Evolutionary conservation across 2,797 vertebrate genomes (phyloP).

Genomic region (Paedocypris micromegethes): DNA sequence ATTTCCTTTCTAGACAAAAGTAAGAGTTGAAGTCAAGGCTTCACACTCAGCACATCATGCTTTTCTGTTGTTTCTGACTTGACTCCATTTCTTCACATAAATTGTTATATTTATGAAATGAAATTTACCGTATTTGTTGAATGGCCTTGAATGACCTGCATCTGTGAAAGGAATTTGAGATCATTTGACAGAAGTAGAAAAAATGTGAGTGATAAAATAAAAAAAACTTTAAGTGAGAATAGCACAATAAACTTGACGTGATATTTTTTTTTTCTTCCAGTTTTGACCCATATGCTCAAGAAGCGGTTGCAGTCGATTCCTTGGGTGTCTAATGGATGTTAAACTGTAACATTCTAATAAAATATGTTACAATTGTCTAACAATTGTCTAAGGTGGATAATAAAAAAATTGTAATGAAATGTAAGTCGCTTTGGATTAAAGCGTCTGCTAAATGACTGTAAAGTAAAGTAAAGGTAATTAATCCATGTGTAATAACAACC

Average conservation of each 20-base stretch:
- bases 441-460: too few relatives aligned
- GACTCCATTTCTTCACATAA: conserved; percentile 52
- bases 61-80: conserved; percentile 52
- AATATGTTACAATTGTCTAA: too few relatives aligned
- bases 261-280: background rate
- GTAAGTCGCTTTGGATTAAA: too few relatives aligned
- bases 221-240: background rate
- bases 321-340: too few relatives aligned
- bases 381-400: too few relatives aligned
- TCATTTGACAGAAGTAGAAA: conserved; percentile 14
- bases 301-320: too few relatives aligned
- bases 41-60: conserved; percentile 41
- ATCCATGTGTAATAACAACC: too few relatives aligned
- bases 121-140: conserved; percentile 41
- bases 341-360: too few relatives aligned
- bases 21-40: conserved; percentile 21
- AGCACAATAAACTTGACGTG: too few relatives aligned
- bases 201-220: conserved; percentile 2
- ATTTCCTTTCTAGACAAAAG: conserved; percentile 24
- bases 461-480: too few relatives aligned
- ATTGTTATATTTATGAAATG: conserved; percentile 55
- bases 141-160: conserved; percentile 45
- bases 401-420: too few relatives aligned
- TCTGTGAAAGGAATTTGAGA: conserved; percentile 21
- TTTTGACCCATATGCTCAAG: conserved; percentile 2